Evolutionary conservation across 1,140 invertebrate species (phyloP).

Genomic region (Bombus pyrosoma): DNA sequence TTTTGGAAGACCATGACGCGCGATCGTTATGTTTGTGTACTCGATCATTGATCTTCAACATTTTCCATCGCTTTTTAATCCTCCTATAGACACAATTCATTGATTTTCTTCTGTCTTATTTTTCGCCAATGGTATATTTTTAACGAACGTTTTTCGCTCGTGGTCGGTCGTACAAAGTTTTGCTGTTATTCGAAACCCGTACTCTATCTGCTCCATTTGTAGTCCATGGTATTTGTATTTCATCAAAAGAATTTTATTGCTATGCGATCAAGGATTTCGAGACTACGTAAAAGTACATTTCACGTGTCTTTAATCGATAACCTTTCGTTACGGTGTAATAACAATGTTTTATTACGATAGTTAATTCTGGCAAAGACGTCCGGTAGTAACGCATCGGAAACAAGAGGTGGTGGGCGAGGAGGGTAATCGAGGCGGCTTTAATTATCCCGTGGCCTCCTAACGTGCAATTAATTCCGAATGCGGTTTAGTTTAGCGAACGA

Average conservation of each 20-base stretch:
- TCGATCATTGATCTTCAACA: not conserved
- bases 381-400: conserved; percentile 35
- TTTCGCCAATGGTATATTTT: not conserved
- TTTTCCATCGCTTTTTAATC: not conserved
- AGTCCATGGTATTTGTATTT: not conserved
- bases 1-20: conserved; percentile 20
- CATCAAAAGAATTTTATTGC: no score
- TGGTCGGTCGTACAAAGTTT: not conserved
- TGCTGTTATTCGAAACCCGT: not conserved
- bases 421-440: conserved; percentile 71
- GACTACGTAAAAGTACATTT: no score
- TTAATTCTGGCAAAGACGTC: conserved; percentile 45
- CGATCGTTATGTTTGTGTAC: not conserved
- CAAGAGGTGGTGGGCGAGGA: not conserved
- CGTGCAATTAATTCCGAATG: conserved; percentile 78
- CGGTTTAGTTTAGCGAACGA: conserved; percentile 78
- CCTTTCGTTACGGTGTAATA: not conserved
- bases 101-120: not conserved
- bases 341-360: conserved; percentile 28
- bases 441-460: conserved; percentile 76
- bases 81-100: not conserved
- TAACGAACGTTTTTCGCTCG: no score
- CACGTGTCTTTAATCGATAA: not conserved
- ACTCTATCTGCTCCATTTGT: not conserved
- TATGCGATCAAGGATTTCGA: not conserved